Base-by-base conservation (phyloP, 1,140 invertebrate species). In the Platyura marginata region DNA sequence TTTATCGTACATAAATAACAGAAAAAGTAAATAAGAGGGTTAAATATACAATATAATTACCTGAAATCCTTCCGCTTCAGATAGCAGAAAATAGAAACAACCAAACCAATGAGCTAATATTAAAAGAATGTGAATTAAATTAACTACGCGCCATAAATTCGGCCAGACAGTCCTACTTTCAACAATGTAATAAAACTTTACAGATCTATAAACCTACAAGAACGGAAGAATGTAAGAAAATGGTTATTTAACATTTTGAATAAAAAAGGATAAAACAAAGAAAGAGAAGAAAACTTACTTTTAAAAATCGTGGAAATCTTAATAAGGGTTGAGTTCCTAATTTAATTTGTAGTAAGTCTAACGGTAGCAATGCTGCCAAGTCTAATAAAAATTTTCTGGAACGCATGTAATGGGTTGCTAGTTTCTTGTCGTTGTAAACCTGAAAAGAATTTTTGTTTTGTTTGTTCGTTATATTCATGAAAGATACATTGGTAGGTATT, bases 61-160 rank as follows among this genome's bases (percentile, higher is more conserved):
- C 61, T 75, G 70, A 62, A 92, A 93, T 2, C 77, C 79, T 64
- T 95, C 90, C 20, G 82, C 80, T 58, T 94, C 87, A 4, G 88
- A 92, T 19, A 96, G 72, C 45, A 95, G 65, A 66, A 87, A 95
- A 68, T 95, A 95, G 67, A 96, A 96, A 59, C 90, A 94, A 25
- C 90, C 91, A 59, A 95, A 96, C 91, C 91, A 96, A 56, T 96
- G 92, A 18, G 89, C 89, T 46, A 94, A 71, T 49, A 95, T 85
- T 46, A 96, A 74, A 25, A 95, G 71, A 51, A 95, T 93, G 61
- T 96, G 92, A 46, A 93, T 87, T 20, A 95, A 68, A 65, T 94
- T 95, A 46, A 92, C 72, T 19, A 95, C 91, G n/a, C 92, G 70
- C 83, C 90, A 92, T 52, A 95, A 72, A 65, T 96, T 96, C 3